Evolutionary conservation across 2,797 vertebrate genomes (phyloP).

Genomic region (Ctenopoma multispine): DNA sequence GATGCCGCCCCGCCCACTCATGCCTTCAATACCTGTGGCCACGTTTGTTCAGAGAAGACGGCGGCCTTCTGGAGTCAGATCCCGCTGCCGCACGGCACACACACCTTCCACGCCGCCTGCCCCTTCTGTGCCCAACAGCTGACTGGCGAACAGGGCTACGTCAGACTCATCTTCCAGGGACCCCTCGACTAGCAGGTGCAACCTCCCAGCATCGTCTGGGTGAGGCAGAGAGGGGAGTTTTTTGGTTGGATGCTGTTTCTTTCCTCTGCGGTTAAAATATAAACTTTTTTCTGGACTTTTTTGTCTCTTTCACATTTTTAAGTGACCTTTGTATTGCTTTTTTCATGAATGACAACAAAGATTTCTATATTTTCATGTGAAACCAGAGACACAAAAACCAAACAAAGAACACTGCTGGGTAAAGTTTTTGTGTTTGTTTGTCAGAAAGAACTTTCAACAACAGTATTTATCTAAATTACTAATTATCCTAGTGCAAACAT

Average conservation of each 20-base stretch:
- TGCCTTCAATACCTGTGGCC: conserved; percentile 95
- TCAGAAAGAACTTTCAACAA: conserved; percentile 65
- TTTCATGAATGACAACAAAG: conserved; percentile 81
- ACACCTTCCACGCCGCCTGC: conserved; percentile 97
- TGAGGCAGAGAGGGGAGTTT: conserved; percentile 10
- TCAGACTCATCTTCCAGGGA: conserved; percentile 99
- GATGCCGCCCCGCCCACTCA: conserved; percentile 97
- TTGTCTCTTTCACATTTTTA: conserved; percentile 78
- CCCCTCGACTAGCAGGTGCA: conserved; percentile 90
- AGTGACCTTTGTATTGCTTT: conserved; percentile 87
- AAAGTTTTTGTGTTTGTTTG: conserved; percentile 64
- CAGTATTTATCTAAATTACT: conserved; percentile 81
- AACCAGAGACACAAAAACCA: conserved; percentile 77
- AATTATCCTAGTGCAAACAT: conserved; percentile 49
- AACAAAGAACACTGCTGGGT: conserved; percentile 75
- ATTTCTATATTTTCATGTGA: conserved; percentile 87
- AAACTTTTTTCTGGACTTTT: conserved; percentile 55
- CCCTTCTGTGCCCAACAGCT: conserved; percentile 97
- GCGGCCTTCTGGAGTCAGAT: conserved; percentile 97
- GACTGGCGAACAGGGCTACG: conserved; percentile 92
- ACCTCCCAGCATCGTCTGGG: conserved; percentile 38
- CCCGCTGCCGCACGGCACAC: conserved; percentile 96
- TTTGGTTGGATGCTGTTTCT: conserved; percentile 27
- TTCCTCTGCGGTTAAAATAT: conserved; percentile 45
- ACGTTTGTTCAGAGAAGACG: conserved; percentile 98